Conservation (phyloP, 2,797 vertebrate genomes). For the Leptatherina wallacei region DNA sequence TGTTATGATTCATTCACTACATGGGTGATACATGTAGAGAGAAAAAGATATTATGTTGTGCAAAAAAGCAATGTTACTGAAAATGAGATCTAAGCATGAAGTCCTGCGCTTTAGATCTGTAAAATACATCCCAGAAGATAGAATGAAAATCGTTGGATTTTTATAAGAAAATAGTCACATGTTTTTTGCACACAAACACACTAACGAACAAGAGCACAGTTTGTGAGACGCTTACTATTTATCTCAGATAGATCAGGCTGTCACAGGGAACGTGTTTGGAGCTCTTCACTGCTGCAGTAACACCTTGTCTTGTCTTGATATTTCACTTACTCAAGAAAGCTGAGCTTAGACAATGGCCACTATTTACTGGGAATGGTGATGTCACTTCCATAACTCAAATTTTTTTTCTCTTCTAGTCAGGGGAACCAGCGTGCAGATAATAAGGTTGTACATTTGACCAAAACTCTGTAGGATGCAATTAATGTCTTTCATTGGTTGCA, state of each 20-base stretch:
- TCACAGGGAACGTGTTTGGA: slow-evolving; percentile 1
- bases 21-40: slow-evolving; percentile 9
- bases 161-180: neutral
- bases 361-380: slow-evolving; percentile 35
- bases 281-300: slow-evolving; percentile 46
- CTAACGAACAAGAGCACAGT: neutral
- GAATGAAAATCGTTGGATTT: neutral
- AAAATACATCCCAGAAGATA: neutral
- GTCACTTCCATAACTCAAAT: slow-evolving; percentile 37
- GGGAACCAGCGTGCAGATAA: neutral
- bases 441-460: neutral
- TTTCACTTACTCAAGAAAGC: slow-evolving; percentile 54
- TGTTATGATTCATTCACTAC: slow-evolving; percentile 22
- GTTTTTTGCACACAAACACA: neutral
- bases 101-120: slow-evolving; percentile 7
- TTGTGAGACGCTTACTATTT: neutral
- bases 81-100: slow-evolving; percentile 9
- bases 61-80: neutral
- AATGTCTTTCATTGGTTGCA: neutral
- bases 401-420: neutral
- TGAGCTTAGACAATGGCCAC: slow-evolving; percentile 43
- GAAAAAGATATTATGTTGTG: neutral
- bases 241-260: neutral
- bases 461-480: neutral
- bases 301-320: slow-evolving; percentile 31